These are phyloP conservation scores for Yasuhikotakia modesta DNA, from an alignment of 2,797 vertebrate genomes.

Conservation along the genomic window DNA sequence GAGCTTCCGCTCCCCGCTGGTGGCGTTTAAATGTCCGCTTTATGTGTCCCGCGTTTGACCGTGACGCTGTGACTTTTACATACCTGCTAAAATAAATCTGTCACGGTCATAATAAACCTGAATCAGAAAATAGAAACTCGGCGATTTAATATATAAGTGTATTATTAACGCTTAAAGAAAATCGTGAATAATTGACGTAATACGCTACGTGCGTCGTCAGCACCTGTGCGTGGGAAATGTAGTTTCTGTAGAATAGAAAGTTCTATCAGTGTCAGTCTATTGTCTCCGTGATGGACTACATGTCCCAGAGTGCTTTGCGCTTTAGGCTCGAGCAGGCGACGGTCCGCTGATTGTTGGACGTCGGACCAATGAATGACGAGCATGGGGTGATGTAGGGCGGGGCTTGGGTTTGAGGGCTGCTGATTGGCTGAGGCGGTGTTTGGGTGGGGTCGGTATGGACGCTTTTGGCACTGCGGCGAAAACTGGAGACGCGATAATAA, in stretches of 20 bases:
- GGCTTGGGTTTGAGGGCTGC: conserved; percentile 9
- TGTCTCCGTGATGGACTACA: conserved; percentile 53
- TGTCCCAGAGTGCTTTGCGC: conserved; percentile 58
- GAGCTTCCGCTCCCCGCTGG: neutral
- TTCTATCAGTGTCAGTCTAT: neutral
- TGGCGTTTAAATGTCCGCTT: conserved; percentile 11
- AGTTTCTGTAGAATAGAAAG: conserved; percentile 53
- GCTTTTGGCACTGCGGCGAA: conserved; percentile 63
- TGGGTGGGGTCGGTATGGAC: conserved; percentile 39
- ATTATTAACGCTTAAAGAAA: conserved; percentile 44
- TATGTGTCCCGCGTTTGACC: conserved; percentile 46
- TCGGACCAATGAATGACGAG: conserved; percentile 48
- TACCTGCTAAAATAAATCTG: conserved; percentile 21
- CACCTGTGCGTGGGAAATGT: conserved; percentile 54
- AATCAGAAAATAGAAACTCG: conserved; percentile 2
- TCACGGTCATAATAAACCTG: neutral
- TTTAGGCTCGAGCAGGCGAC: conserved; percentile 28
- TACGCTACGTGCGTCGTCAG: conserved; percentile 49
- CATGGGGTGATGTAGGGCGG: conserved; percentile 29
- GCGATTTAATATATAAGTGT: conserved; percentile 23
- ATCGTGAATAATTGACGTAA: conserved; percentile 59
- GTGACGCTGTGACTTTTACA: too few species aligned
- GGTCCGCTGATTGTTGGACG: conserved; percentile 37
- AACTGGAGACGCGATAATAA: conserved; percentile 12
- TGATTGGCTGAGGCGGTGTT: conserved; percentile 43